Evolutionary conservation across 2,888 invertebrate genomes (phyloP).

Genomic region (Caenorhabditis sulstoni): DNA sequence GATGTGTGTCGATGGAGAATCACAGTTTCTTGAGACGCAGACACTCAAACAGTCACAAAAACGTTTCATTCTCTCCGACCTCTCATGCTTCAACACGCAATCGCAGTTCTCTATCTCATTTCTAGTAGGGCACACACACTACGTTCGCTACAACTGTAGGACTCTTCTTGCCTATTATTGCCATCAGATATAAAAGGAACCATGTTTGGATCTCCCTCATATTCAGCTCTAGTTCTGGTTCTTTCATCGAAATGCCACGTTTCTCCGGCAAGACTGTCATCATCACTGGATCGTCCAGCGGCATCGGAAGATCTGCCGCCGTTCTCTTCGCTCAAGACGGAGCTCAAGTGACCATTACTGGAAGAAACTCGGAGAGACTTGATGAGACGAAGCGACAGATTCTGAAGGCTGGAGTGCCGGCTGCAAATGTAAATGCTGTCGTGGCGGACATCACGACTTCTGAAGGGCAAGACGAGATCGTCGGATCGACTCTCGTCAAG

Average conservation of each 20-base stretch:
- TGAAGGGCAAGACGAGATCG: slow-evolving; percentile 25
- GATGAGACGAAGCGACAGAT: slow-evolving; percentile 32
- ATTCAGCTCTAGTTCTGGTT: background rate
- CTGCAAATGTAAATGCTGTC: slow-evolving; percentile 35
- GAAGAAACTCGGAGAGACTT: slow-evolving; percentile 40
- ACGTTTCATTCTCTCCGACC: slow-evolving; percentile 10
- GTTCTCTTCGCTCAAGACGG: slow-evolving; percentile 38
- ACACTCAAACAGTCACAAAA: slow-evolving; percentile 40
- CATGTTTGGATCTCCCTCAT: background rate
- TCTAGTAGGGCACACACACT: no score
- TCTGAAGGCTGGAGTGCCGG: slow-evolving; percentile 37
- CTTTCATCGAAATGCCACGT: slow-evolving; percentile 23
- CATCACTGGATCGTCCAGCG: slow-evolving; percentile 46
- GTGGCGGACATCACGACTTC: slow-evolving; percentile 35
- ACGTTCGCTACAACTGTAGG: slow-evolving; percentile 19
- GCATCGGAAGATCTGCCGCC: slow-evolving; percentile 48
- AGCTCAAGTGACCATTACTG: slow-evolving; percentile 48
- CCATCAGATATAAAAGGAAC: slow-evolving; percentile 20
- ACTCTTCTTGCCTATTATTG: background rate
- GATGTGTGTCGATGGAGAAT: slow-evolving; percentile 1
- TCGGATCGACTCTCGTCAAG: slow-evolving; percentile 26
- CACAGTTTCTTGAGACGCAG: slow-evolving; percentile 41
- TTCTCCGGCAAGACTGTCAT: slow-evolving; percentile 49
- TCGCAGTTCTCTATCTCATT: no score
- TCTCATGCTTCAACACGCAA: background rate